Base-by-base conservation (phyloP, 2,113 vertebrate species). In the Haliaeetus leucogaster region DNA sequence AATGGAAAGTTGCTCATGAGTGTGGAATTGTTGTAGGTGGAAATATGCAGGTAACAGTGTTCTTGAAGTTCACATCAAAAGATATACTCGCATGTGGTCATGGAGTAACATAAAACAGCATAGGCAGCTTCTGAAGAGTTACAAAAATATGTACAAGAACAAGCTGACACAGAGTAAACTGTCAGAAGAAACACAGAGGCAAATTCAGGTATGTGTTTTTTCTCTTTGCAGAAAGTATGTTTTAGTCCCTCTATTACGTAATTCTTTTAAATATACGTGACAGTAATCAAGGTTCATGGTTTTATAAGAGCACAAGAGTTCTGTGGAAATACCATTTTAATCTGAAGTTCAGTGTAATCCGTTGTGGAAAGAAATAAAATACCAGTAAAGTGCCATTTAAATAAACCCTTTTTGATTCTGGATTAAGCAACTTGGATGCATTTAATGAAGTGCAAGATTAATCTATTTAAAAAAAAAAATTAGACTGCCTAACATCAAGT, bases 81-180 rank as follows among this genome's bases (percentile, higher is more conserved):
- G 97, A 38, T 56, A 77, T 21, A 98, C 97, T 62, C 97, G 15
- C 47, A 99, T 99, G 99, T 99, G 99, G 99, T 98, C 98, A 4
- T 99, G 99, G 99, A 97, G 84, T 85, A 98, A 97, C 91, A 99
- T 99, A 89, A 98, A 89, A 81, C 95, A 91, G 5, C 99, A 99
- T 82, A 97, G 99, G 26, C 96, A 99, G 25, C 98, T 98, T 87
- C 97, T 99, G 82, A 99, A 97, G 95, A 96, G 88, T 79, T 99
- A 99, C 93, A 99, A 98, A 97, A 97, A 72, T 4, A 94, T 87
- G 19, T 99, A 99, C 90, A 99, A 98, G 97, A 95, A 30, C 97
- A 99, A 99, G 80, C 93, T 99, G 84, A 99, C 97, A 5, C 99
- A 99, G 72, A 96, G 95, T 61, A 99, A 99, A 94, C 53, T 97